A percentile compares a stretch with the other conserved stretches of the same genome.
Conservation (phyloP, 2,888 invertebrate genomes). For the Hypena proboscidalis region DNA sequence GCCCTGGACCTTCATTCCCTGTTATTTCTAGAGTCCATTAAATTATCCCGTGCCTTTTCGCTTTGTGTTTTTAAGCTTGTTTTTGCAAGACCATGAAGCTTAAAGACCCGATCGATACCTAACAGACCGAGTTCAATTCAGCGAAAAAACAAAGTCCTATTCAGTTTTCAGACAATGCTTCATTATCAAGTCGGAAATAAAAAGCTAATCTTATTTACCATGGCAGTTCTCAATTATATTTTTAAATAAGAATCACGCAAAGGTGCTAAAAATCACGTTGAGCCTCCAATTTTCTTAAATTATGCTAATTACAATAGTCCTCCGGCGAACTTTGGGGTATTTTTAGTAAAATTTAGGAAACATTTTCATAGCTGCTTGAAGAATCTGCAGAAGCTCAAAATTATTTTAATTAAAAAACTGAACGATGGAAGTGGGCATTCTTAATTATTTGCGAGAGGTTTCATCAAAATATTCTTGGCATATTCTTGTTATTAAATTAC, state of each 20-base stretch:
- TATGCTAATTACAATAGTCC: slow-evolving; percentile 31
- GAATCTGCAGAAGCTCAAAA: slow-evolving; percentile 48
- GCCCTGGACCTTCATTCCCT: slow-evolving; percentile 25
- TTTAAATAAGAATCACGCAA: neutral
- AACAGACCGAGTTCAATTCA: neutral
- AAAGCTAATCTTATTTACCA: no score
- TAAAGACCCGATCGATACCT: slow-evolving; percentile 1
- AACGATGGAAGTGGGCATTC: slow-evolving; percentile 39
- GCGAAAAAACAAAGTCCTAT: neutral
- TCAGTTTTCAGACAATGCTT: neutral
- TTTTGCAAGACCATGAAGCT: slow-evolving; percentile 16
- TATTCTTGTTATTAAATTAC: slow-evolving; percentile 42
- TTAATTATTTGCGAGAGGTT: slow-evolving; percentile 47
- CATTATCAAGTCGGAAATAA: neutral
- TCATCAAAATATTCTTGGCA: slow-evolving; percentile 50
- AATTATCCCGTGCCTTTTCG: slow-evolving; percentile 32
- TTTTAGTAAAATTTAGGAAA: slow-evolving; percentile 43
- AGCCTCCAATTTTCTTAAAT: slow-evolving; percentile 18
- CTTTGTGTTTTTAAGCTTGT: slow-evolving; percentile 24
- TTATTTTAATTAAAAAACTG: slow-evolving; percentile 58
- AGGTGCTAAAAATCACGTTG: slow-evolving; percentile 4
- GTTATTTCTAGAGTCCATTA: slow-evolving; percentile 37
- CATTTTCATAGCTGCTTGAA: slow-evolving; percentile 44
- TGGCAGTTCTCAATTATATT: no score
- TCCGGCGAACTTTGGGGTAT: slow-evolving; percentile 32